Percentiles rank a stretch among this genome's conserved stretches.
phyloP scores from a whole-genome alignment of 2,888 invertebrate genomes.

The Epirrita christyi region DNA sequence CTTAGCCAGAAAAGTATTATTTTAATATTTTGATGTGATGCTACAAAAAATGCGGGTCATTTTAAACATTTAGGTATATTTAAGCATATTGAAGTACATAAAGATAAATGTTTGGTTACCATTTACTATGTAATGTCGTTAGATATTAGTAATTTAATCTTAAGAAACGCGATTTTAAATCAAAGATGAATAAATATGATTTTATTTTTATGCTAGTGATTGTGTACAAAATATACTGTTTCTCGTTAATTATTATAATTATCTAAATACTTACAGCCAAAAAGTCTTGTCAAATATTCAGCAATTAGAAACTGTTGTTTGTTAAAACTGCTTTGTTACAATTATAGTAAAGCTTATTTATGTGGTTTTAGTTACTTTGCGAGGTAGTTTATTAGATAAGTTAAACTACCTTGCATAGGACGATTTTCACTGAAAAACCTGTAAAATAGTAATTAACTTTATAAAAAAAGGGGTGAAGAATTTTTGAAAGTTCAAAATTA shows the following conservation, averaged over 20 bases:
- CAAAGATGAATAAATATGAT: not conserved
- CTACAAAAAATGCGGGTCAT: slow-evolving; percentile 23
- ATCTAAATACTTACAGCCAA: not conserved
- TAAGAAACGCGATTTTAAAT: not conserved
- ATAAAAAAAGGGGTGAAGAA: too few species aligned
- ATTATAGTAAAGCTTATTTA: not conserved
- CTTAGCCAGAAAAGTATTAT: slow-evolving; percentile 1
- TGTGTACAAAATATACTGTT: not conserved
- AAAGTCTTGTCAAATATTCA: not conserved
- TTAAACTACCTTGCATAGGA: too few species aligned
- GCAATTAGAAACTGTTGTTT: not conserved
- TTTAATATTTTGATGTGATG: slow-evolving; percentile 20
- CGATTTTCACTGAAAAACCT: too few species aligned
- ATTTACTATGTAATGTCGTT: not conserved
- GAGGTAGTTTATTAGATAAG: too few species aligned
- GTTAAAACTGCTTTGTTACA: not conserved
- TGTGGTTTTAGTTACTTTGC: not conserved
- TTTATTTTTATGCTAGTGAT: not conserved
- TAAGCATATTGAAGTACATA: not conserved
- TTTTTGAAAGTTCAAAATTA: too few species aligned
- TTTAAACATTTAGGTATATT: slow-evolving; percentile 8
- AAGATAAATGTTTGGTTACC: not conserved
- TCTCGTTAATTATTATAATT: too few species aligned
- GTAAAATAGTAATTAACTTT: too few species aligned
- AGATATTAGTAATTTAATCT: not conserved